Evolutionary conservation across 2,797 vertebrate genomes (phyloP).

Genomic region (Sylvia borin): DNA sequence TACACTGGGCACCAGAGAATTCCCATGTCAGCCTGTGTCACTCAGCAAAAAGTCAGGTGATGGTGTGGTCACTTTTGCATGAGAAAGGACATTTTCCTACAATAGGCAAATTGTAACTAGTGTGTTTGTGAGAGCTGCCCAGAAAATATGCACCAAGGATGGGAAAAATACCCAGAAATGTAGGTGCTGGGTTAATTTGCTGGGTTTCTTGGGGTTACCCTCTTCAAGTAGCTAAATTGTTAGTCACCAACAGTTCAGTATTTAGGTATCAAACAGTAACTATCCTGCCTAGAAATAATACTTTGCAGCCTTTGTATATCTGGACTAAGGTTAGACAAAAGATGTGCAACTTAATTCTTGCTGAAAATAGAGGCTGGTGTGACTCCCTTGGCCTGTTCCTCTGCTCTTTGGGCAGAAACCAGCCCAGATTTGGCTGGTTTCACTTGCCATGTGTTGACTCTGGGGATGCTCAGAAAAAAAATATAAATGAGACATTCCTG

Average conservation of each 20-base stretch:
- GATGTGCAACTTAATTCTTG: not conserved
- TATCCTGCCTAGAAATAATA: not conserved
- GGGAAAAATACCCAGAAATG: not conserved
- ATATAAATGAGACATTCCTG: not conserved
- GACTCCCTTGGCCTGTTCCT: not conserved
- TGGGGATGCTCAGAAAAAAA: not conserved
- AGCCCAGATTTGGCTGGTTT: not conserved
- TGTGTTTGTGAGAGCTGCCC: not conserved
- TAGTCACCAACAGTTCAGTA: not conserved
- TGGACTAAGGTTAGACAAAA: not conserved
- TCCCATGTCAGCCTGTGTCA: not conserved
- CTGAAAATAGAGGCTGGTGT: not conserved
- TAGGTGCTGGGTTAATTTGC: not conserved
- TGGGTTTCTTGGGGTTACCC: not conserved
- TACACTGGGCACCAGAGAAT: not conserved
- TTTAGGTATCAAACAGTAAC: conserved; percentile 27
- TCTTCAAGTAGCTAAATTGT: not conserved
- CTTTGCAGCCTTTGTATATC: not conserved
- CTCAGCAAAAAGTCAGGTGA: not conserved
- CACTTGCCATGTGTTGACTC: not conserved
- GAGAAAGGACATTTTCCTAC: not conserved
- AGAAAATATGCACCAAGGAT: not conserved
- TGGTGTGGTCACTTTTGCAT: not conserved
- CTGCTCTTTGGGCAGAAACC: not conserved
- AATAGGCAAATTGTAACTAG: not conserved